Percentiles rank a stretch among this genome's conserved stretches.
phyloP scores from a whole-genome alignment of 2,113 vertebrate species.

The Poicephalus gulielmi region DNA sequence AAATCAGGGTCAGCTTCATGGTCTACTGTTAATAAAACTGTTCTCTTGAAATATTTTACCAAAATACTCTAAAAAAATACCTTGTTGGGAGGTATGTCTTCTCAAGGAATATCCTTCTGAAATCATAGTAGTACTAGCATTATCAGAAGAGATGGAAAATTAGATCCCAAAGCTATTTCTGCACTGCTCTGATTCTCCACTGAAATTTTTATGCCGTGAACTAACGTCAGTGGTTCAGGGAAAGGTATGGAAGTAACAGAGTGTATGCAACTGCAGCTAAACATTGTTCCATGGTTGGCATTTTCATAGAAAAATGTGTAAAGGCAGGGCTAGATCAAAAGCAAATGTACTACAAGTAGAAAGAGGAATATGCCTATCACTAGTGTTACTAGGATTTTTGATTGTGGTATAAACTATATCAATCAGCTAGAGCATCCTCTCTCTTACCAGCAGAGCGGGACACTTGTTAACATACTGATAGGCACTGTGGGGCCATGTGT shows the following conservation, averaged over 20 bases:
- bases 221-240: background rate
- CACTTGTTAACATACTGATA: background rate
- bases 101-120: background rate
- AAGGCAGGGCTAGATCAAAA: background rate
- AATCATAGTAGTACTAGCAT: background rate
- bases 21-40: background rate
- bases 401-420: fast-evolving
- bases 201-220: background rate
- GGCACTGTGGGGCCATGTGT: fast-evolving
- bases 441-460: background rate
- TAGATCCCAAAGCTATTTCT: background rate
- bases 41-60: background rate
- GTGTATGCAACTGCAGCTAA: background rate
- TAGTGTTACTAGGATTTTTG: background rate
- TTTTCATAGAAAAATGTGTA: background rate
- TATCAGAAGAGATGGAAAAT: background rate
- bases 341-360: background rate
- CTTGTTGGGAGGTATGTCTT: background rate
- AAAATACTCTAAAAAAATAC: background rate
- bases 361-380: background rate
- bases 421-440: background rate
- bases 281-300: background rate
- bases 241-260: background rate
- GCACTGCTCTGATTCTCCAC: background rate
- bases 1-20: background rate